phyloP scores from a whole-genome alignment of 1,140 invertebrate species.

The Calycopis cecrops region DNA sequence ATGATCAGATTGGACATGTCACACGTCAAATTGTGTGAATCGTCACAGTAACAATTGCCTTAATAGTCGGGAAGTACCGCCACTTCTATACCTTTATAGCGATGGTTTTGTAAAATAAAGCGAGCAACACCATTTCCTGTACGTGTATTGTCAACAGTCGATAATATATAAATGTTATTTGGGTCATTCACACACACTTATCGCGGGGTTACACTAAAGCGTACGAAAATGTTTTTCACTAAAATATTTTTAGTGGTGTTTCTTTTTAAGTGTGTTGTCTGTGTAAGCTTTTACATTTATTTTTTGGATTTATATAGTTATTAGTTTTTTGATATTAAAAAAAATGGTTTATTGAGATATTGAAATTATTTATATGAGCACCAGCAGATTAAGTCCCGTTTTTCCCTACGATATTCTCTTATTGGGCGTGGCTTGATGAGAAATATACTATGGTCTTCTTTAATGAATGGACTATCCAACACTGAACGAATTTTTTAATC shows the following conservation, averaged over 20 bases:
- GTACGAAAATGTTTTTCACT: neutral
- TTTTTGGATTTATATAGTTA: neutral
- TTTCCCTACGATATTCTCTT: no score
- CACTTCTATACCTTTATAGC: neutral
- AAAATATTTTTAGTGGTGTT: constrained; percentile 2
- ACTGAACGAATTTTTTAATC: no score
- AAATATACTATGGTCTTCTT: no score
- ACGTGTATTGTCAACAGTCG: neutral
- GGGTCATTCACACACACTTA: constrained; percentile 7
- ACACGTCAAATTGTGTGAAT: neutral
- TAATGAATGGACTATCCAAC: no score
- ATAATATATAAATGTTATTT: constrained; percentile 9
- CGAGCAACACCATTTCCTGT: neutral
- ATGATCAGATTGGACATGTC: neutral
- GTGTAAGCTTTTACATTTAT: neutral
- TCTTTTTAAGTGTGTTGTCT: constrained; percentile 1
- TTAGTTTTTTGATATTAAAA: no score
- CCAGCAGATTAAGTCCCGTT: no score
- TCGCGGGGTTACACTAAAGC: neutral
- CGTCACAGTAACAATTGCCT: neutral
- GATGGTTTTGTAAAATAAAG: neutral
- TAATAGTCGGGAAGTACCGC: neutral
- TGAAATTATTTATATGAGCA: no score
- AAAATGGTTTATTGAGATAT: no score
- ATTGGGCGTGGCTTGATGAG: no score